A percentile compares a stretch with the other conserved stretches of the same genome.
These are phyloP conservation scores for Agapostemon virescens DNA, from an alignment of 2,888 invertebrate species.

Conservation along the genomic window DNA sequence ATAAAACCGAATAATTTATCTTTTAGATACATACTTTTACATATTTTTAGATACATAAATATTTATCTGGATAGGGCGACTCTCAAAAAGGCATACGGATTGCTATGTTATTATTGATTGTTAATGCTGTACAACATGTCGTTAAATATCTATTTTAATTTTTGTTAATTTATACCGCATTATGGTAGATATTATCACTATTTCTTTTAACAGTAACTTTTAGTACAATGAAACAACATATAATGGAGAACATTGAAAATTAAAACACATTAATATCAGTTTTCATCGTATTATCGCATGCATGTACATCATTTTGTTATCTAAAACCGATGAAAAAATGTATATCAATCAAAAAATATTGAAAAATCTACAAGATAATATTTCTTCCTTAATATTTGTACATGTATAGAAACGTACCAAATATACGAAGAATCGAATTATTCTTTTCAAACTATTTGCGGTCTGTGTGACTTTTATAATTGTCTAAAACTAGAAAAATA, in stretches of 20 bases:
- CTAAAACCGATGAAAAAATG: neutral
- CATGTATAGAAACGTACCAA: constrained; percentile 1
- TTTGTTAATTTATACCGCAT: constrained; percentile 25
- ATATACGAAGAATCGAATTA: constrained; percentile 19
- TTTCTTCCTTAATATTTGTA: constrained; percentile 14
- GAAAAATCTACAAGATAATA: neutral
- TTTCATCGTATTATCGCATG: neutral
- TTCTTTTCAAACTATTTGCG: constrained; percentile 8
- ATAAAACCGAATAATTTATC: constrained; percentile 20
- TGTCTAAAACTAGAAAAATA: constrained; percentile 14
- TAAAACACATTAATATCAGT: neutral
- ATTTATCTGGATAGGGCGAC: constrained; percentile 24
- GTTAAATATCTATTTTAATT: constrained; percentile 1
- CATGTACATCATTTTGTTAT: constrained; percentile 5
- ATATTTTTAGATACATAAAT: too few relatives aligned
- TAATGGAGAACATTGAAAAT: constrained; percentile 1
- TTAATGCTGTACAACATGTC: constrained; percentile 15
- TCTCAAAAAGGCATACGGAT: neutral
- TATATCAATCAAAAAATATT: neutral
- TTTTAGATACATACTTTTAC: constrained; percentile 16
- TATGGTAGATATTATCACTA: constrained; percentile 13
- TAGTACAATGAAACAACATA: constrained; percentile 5
- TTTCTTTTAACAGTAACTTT: constrained; percentile 16
- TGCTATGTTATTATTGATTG: constrained; percentile 8
- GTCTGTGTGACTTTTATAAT: neutral